phyloP scores from a whole-genome alignment of 2,113 vertebrate species.

The Cheilinus undulatus region DNA sequence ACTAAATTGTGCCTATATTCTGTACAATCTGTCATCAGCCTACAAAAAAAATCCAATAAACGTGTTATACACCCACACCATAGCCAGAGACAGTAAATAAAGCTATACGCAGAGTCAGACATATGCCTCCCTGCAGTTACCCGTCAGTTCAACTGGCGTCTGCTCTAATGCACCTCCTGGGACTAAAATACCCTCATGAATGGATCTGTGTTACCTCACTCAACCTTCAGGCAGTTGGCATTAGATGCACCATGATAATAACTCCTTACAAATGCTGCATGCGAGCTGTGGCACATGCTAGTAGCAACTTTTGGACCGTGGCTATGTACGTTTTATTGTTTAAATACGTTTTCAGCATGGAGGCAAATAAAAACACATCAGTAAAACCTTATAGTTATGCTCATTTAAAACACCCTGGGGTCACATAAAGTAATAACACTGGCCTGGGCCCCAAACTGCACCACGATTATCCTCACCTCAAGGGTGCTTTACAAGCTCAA shows the following conservation, averaged over 20 bases:
- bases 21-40: not conserved
- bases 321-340: constrained; percentile 6
- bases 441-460: not conserved
- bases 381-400: not conserved
- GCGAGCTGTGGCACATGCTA: not conserved
- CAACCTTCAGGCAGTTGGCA: constrained; percentile 34
- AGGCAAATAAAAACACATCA: not conserved
- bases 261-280: not conserved
- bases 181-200: constrained; percentile 47
- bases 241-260: not conserved
- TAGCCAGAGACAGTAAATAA: constrained; percentile 2
- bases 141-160: constrained; percentile 15
- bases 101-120: constrained; percentile 15
- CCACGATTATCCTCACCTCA: constrained; percentile 14
- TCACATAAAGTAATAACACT: constrained; percentile 7
- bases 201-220: constrained; percentile 48
- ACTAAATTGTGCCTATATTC: not conserved
- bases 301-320: not conserved
- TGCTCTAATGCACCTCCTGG: constrained; percentile 41
- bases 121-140: constrained; percentile 10
- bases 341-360: constrained; percentile 6
- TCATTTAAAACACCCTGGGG: constrained; percentile 38
- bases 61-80: not conserved
- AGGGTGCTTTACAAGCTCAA: constrained; percentile 10
- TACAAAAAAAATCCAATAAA: constrained; percentile 3